Conservation (phyloP, 2,888 invertebrate genomes). For the Baccha elongata region DNA sequence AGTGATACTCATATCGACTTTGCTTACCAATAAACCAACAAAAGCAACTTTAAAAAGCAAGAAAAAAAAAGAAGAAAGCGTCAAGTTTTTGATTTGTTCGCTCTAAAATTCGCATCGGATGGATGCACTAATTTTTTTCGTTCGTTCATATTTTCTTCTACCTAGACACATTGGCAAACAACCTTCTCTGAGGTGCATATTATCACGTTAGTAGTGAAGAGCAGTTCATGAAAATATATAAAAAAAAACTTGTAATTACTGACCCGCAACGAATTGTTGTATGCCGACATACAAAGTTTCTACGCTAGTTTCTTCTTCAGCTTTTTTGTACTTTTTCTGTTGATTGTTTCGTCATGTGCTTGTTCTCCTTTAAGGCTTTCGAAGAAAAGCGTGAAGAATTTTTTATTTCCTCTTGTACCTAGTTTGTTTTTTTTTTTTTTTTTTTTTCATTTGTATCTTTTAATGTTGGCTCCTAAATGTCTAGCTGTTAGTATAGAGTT, state of each 20-base stretch:
- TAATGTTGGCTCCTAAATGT: constrained; percentile 58
- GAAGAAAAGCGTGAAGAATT: constrained; percentile 51
- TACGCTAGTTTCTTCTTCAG: constrained; percentile 52
- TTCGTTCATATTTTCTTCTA: constrained; percentile 1
- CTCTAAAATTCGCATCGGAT: constrained; percentile 70
- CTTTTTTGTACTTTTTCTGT: constrained; percentile 25
- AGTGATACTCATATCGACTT: too few species aligned
- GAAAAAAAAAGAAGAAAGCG: constrained; percentile 67
- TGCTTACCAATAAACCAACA: constrained; percentile 16
- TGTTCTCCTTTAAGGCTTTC: constrained; percentile 51
- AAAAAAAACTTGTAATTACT: constrained; percentile 63
- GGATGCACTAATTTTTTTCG: constrained; percentile 61
- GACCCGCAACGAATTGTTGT: constrained; percentile 73
- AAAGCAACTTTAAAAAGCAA: background rate
- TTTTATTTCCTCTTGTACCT: constrained; percentile 20
- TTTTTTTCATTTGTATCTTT: background rate
- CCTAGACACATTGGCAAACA: constrained; percentile 14
- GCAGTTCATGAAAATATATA: constrained; percentile 12
- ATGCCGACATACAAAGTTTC: constrained; percentile 62
- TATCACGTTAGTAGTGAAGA: constrained; percentile 44
- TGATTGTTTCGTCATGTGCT: constrained; percentile 20
- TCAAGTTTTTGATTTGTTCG: constrained; percentile 69
- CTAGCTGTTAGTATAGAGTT: constrained; percentile 21
- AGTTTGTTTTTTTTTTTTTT: constrained; percentile 11
- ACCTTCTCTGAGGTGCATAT: constrained; percentile 33